Evolutionary conservation across 1,140 invertebrate genomes (phyloP).

Genomic region (Zeugodacus cucurbitae): DNA sequence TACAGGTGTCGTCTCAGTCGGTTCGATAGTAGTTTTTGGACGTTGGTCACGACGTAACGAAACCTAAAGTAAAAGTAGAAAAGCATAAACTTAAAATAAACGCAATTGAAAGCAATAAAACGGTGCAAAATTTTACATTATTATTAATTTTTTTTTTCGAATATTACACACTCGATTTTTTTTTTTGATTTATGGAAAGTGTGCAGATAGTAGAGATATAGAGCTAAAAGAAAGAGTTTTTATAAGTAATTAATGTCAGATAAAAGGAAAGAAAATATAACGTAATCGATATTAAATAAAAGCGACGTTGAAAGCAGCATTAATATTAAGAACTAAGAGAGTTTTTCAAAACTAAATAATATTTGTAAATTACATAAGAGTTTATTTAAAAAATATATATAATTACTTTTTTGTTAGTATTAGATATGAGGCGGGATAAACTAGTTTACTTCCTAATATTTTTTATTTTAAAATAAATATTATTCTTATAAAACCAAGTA

Average conservation of each 20-base stretch:
- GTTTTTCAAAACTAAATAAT: too few species aligned
- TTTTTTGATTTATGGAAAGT: background rate
- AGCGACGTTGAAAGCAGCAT: too few species aligned
- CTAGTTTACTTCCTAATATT: too few species aligned
- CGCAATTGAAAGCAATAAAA: constrained; percentile 53
- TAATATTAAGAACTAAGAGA: too few species aligned
- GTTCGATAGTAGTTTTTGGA: constrained; percentile 62
- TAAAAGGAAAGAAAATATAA: background rate
- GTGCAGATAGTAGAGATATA: background rate
- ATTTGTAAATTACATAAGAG: too few species aligned
- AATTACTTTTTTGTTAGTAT: too few species aligned
- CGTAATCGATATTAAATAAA: too few species aligned
- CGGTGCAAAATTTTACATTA: background rate
- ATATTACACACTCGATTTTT: background rate
- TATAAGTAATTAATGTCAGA: background rate
- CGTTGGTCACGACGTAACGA: constrained; percentile 64
- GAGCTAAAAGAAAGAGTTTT: background rate
- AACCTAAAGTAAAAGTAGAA: constrained; percentile 65
- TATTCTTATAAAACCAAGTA: too few species aligned
- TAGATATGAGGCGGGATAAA: too few species aligned
- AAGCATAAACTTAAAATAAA: constrained; percentile 56
- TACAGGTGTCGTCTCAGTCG: constrained; percentile 67
- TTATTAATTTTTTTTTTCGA: constrained; percentile 26
- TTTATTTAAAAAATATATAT: too few species aligned
- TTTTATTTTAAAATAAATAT: too few species aligned